A percentile compares a stretch with the other conserved stretches of the same genome.
These are phyloP conservation scores for Drosophila nigrodunni DNA, from an alignment of 1,140 invertebrate species.

Conservation along the genomic window DNA sequence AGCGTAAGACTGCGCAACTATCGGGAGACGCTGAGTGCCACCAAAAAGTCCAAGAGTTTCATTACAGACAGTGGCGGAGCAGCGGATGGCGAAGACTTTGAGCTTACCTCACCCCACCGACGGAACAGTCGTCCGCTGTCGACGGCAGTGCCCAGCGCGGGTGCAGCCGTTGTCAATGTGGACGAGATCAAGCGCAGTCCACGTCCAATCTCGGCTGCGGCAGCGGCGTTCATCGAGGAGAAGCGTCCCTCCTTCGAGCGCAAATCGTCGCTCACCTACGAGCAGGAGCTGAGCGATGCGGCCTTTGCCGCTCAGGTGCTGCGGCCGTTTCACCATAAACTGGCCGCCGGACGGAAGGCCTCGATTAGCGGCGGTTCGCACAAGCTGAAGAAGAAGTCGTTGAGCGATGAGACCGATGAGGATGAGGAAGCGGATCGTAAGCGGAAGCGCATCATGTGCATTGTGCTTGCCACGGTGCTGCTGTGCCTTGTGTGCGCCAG, in stretches of 20 bases:
- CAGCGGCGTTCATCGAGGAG: conserved; percentile 78
- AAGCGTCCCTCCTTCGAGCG: conserved; percentile 81
- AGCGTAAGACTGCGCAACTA: conserved; percentile 79
- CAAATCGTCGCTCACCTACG: conserved; percentile 76
- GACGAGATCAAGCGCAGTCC: conserved; percentile 83
- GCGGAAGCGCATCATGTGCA: conserved; percentile 87
- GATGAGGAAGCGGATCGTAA: conserved; percentile 86
- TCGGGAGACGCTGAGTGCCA: conserved; percentile 77
- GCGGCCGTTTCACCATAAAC: conserved; percentile 79
- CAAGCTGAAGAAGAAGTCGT: conserved; percentile 78
- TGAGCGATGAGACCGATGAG: conserved; percentile 83
- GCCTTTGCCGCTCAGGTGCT: conserved; percentile 79
- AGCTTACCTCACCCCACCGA: conserved; percentile 83
- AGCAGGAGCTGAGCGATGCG: conserved; percentile 73
- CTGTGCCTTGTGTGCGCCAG: conserved; percentile 88
- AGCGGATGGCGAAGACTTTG: conserved; percentile 71
- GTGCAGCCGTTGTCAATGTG: conserved; percentile 28
- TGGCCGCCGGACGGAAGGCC: conserved; percentile 72
- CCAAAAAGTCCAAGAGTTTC: conserved; percentile 84
- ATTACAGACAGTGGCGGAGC: conserved; percentile 64
- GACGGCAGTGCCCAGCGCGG: conserved; percentile 62
- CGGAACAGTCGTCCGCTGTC: conserved; percentile 82
- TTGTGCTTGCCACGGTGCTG: conserved; percentile 88
- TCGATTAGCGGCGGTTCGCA: conserved; percentile 71
- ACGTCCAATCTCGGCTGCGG: conserved; percentile 66